Evolutionary conservation across 1,140 invertebrate genomes (phyloP), one percentile per base, ranked within the genome.

Genomic region (Rhyzopertha dominica): DNA sequence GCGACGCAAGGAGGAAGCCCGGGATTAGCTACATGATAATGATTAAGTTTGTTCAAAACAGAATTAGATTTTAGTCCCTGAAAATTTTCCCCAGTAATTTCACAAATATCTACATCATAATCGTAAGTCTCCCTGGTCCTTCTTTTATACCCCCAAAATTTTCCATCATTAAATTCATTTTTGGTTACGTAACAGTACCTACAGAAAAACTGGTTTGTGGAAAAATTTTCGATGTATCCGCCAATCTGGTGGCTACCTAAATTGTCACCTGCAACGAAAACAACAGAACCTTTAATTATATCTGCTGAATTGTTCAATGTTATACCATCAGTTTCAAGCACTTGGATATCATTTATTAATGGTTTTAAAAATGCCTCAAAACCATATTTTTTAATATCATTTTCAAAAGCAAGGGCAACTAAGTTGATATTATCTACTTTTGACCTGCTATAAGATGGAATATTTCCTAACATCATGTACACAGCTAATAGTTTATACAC

Each of bases 191-290:
- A 20, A 42, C 61, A 61, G 42, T 49, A 61, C 17, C 53, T 8
- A 53, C 61, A 63, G 43, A 60, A 53, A 49, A 51, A 59, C 16
- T 43, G 37, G 7, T 43, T 18, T 16, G 17, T 45, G 34, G 51
- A 54, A 31, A 63, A 63, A 43, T 60, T 63, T 40, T 51, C 46
- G 4, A 22, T 12, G 26, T 56, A 64, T 24, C 62, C 56, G 4
- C 55, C 61, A 22, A 66, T 24, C 2, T 8, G 5, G 47, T 62
- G 53, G 34, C 51, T 56, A 0, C 59, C 53, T 18, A 62, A 46
- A 46, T 66, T 64, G 39, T 65, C 59, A 7, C 59, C 62, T 5
- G 49, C 18, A 13, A 63, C 57, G 41, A 54, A 59, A 8, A 59
- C 51, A 17, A 65, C 1, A 12, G 49, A 32, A 7, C 54, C 60